A percentile compares a stretch with the other conserved stretches of the same genome.
Conservation (phyloP, 2,113 vertebrate genomes). For the Romanogobio albipinnatus region DNA sequence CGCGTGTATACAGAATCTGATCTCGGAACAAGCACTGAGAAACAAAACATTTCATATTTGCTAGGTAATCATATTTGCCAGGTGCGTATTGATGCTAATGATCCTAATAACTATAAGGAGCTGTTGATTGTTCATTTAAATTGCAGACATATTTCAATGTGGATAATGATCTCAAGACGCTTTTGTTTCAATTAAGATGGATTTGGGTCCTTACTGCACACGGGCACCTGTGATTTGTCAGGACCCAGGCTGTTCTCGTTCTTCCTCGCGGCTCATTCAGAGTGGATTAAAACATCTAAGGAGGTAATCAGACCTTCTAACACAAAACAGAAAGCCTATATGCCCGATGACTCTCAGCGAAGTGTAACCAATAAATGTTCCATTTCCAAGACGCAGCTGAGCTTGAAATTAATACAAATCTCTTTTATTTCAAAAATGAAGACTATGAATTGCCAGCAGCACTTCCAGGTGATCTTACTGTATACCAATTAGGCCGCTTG, state of each 20-base stretch:
- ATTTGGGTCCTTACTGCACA: neutral
- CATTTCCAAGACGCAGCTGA: slow-evolving; percentile 52
- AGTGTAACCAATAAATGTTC: slow-evolving; percentile 57
- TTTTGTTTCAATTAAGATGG: slow-evolving; percentile 35
- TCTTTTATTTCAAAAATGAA: slow-evolving; percentile 46
- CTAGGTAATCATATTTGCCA: slow-evolving; percentile 6
- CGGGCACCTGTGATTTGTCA: slow-evolving; percentile 25
- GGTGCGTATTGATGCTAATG: slow-evolving; percentile 16
- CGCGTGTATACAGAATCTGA: neutral
- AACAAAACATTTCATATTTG: neutral
- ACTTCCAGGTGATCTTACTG: slow-evolving; percentile 50
- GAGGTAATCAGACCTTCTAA: slow-evolving; percentile 46
- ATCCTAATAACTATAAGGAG: slow-evolving; percentile 23
- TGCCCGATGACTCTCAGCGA: slow-evolving; percentile 40
- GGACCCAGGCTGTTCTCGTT: slow-evolving; percentile 11
- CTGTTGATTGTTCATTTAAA: slow-evolving; percentile 24
- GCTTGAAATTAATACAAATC: slow-evolving; percentile 60
- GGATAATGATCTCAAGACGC: slow-evolving; percentile 26
- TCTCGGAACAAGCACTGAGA: neutral
- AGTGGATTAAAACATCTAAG: slow-evolving; percentile 57
- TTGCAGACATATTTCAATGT: neutral
- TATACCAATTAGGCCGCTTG: slow-evolving; percentile 55
- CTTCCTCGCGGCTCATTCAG: slow-evolving; percentile 22
- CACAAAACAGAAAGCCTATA: slow-evolving; percentile 39
- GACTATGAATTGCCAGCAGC: slow-evolving; percentile 31